Percentiles rank a stretch among this genome's conserved stretches.
Conservation (phyloP, 2,113 vertebrate genomes). For the Oncorhynchus nerka region DNA sequence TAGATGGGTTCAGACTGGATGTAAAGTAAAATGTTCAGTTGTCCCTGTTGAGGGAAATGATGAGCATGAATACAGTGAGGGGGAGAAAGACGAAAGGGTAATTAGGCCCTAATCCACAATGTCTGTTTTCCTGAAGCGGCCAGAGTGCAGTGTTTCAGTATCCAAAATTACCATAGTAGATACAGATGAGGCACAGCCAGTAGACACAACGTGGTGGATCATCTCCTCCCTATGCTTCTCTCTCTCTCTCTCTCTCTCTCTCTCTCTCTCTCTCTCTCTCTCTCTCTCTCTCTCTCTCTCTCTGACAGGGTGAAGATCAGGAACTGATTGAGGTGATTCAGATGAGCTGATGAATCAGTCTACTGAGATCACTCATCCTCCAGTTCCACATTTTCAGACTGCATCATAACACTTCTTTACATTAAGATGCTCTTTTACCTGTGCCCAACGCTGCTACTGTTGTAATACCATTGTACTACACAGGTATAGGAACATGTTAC, state of each 20-base stretch:
- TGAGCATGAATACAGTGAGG: conserved; percentile 12
- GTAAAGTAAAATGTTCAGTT: conserved; percentile 18
- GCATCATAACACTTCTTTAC: not conserved
- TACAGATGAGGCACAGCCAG: conserved; percentile 10
- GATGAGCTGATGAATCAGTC: conserved; percentile 1
- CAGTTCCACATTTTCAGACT: no score
- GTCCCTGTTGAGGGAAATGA: conserved; percentile 19
- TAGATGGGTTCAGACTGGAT: not conserved
- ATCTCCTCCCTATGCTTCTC: not conserved
- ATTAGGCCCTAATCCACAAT: conserved; percentile 15
- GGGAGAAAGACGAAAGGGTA: conserved; percentile 21
- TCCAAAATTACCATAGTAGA: conserved; percentile 13
- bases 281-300: conserved; percentile 7
- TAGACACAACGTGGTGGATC: conserved; percentile 14
- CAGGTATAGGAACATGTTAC: conserved; percentile 21
- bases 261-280: conserved; percentile 8
- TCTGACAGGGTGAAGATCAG: not conserved
- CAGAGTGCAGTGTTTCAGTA: conserved; percentile 33
- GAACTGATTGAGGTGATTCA: not conserved
- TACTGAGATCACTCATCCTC: not conserved
- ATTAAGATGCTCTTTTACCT: not conserved
- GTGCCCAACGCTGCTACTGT: not conserved
- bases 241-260: not conserved
- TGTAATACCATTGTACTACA: not conserved
- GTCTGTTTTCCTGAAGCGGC: not conserved